Percentiles rank a stretch among this genome's conserved stretches.
phyloP scores from a whole-genome alignment of 2,113 vertebrate genomes.

The Istiophorus platypterus region DNA sequence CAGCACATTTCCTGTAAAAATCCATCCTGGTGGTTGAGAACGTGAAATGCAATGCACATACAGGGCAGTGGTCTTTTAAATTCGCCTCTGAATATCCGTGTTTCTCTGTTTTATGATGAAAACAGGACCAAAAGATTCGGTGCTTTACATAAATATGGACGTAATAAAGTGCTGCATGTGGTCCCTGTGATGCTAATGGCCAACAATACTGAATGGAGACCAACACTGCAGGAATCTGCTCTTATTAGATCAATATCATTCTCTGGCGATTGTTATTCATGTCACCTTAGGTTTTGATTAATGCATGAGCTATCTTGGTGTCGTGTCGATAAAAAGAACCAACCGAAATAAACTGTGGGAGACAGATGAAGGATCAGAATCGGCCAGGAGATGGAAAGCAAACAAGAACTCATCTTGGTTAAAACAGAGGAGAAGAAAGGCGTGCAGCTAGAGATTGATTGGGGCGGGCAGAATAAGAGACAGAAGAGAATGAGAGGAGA shows the following conservation, averaged over 20 bases:
- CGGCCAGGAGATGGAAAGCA: background rate
- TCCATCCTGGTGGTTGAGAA: background rate
- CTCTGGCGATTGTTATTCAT: background rate
- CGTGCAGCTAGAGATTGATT: constrained; percentile 41
- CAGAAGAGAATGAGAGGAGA: constrained; percentile 46
- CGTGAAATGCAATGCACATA: background rate
- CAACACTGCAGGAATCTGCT: constrained; percentile 19
- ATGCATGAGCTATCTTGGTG: background rate
- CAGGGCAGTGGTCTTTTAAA: background rate
- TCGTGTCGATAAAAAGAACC: background rate
- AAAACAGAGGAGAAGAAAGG: constrained; percentile 19
- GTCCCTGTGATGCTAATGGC: background rate
- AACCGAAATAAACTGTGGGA: background rate
- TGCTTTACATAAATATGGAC: constrained; percentile 13
- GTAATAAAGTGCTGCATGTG: constrained; percentile 5
- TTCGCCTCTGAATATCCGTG: background rate
- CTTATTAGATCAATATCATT: constrained; percentile 1
- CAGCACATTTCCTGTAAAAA: background rate
- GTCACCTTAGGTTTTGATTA: constrained; percentile 25
- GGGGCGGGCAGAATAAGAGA: constrained; percentile 38
- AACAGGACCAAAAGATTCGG: background rate
- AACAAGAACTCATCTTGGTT: constrained; percentile 8
- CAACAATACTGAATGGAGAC: background rate
- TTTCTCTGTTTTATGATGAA: background rate
- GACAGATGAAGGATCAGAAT: background rate